Percentiles rank a stretch among this genome's conserved stretches.
Conservation (phyloP, 2,797 vertebrate genomes). For the Sitta carolinensis region DNA sequence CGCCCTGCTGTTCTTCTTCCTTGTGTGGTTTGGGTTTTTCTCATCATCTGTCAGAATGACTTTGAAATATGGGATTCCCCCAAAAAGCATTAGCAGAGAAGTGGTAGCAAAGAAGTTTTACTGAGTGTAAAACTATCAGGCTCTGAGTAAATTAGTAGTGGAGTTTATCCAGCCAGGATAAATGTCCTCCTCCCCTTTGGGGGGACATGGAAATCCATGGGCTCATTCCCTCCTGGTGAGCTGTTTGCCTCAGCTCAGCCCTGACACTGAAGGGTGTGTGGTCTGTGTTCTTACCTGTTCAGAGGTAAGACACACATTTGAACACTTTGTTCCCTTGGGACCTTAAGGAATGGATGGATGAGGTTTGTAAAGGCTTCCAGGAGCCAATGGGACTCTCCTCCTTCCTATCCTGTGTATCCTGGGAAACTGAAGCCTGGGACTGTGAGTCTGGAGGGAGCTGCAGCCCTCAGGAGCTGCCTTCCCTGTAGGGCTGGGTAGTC, state of each 20-base stretch:
- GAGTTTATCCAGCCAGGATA: not conserved
- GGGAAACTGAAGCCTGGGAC: not conserved
- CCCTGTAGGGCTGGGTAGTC: not conserved
- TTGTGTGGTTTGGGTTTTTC: not conserved
- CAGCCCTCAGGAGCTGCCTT: not conserved
- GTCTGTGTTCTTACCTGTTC: not conserved
- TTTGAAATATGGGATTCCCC: not conserved
- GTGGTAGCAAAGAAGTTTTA: not conserved
- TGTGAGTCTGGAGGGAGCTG: not conserved
- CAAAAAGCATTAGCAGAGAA: not conserved
- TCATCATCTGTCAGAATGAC: not conserved
- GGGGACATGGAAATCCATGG: not conserved
- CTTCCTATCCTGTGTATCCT: not conserved
- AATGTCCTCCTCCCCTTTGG: not conserved
- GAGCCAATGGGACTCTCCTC: not conserved
- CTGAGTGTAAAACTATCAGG: not conserved
- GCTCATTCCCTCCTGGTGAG: accelerated
- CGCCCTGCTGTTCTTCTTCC: accelerated
- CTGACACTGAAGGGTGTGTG: not conserved
- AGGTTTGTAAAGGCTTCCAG: not conserved
- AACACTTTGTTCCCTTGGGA: not conserved
- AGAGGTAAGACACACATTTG: not conserved
- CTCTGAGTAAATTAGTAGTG: not conserved
- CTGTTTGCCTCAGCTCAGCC: not conserved
- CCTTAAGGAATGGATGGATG: not conserved